Base-by-base conservation (phyloP, 2,113 vertebrate genomes). In the Dermatemys mawii region DNA sequence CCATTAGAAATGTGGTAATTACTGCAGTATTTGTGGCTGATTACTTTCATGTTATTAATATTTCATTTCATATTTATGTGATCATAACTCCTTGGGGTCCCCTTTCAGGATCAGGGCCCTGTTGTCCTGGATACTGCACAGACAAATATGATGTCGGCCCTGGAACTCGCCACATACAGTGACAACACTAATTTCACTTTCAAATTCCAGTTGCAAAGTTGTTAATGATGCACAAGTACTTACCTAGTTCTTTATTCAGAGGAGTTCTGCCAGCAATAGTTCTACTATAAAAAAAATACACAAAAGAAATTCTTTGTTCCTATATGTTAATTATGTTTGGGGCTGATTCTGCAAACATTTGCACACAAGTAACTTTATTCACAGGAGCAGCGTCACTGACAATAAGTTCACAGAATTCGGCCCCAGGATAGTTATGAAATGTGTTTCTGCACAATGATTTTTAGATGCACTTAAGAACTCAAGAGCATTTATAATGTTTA, bases 401-500 rank as follows among this genome's bases (percentile, higher is more conserved):
- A 79, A 90, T 83, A 83, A 63, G 81, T 70, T 93, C 87, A 41
- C 73, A 93, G 95, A 95, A 91, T 60, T 87, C 10, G n/a, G 78
- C 84, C 87, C 1, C 0, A 76, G 67, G 86, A 86, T 89, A 82
- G 90, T 86, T 93, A 87, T 87, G 90, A 94, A 92, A 91, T 84
- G 79, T 53, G 70, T 94, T 95, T 80, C 93, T 89, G 78, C 35
- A 87, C 51, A 93, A 90, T 82, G 78, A 78, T 95, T 93, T 82
- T 57, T 57, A n/a, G 79, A 9, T 6, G 55, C n/a, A 22, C 76
- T 14, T 32, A 87, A 17, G 21, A 12, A 57, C 67, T 83, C 87
- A 85, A 63, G 19, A 53, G 27, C 55, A 27, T 84, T 86, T 86
- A 54, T 78, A 67, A 86, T 97, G 88, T 96, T 96, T 93, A 84